These are phyloP conservation scores for Papilio gigon DNA, from an alignment of 2,888 invertebrate species.

Conservation along the genomic window DNA sequence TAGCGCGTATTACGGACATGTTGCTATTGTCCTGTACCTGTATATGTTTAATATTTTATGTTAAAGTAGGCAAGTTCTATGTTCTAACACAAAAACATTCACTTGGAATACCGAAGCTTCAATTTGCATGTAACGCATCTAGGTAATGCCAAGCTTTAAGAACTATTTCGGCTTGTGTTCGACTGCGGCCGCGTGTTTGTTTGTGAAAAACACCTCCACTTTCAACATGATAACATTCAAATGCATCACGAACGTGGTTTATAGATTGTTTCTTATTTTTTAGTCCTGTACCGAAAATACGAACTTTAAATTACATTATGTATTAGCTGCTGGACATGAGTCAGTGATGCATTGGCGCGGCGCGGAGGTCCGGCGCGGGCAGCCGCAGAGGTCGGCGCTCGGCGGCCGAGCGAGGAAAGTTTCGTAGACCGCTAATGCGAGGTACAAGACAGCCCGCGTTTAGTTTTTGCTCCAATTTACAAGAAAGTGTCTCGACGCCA, in stretches of 20 bases:
- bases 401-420: constrained; percentile 24
- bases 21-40: no score
- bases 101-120: background rate
- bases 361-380: background rate
- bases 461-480: background rate
- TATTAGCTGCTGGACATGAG: background rate
- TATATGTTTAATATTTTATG: no score
- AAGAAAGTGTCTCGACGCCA: constrained; percentile 26
- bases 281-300: no score
- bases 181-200: constrained; percentile 2
- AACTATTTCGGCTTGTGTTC: background rate
- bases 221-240: background rate
- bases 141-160: no score
- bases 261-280: background rate
- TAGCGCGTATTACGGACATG: no score
- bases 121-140: background rate
- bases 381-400: background rate
- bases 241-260: background rate
- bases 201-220: background rate
- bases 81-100: background rate
- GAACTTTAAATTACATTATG: no score
- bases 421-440: constrained; percentile 9
- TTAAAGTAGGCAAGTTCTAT: no score
- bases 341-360: background rate
- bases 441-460: background rate